Evolutionary conservation across 2,797 vertebrate species (phyloP), one percentile per base, ranked within the genome.

Genomic region (Gallinago nigripennis): DNA sequence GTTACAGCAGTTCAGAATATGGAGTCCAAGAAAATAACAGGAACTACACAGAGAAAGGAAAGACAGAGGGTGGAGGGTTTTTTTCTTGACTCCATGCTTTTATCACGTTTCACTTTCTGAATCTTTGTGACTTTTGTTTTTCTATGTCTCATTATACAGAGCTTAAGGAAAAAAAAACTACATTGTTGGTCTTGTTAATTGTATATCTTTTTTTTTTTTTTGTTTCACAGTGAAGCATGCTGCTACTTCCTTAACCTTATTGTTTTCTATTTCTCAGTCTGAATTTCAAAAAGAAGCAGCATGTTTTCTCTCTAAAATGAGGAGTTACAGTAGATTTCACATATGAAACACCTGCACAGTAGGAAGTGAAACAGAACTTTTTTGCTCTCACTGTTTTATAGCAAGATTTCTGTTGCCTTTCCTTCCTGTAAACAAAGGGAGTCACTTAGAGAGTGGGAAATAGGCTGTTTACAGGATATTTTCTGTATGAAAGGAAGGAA

Each of bases 401-500:
- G 86, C 64, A 84, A 94, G 78, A 56, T 85, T 97, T 68, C 95
- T 96, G 81, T 91, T 97, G 95, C 94, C 89, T 95, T 98, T 98
- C 96, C 97, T 96, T 97, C 60, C 96, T 93, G 92, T 96, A 98
- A 97, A 98, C 95, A 96, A 96, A 97, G 95, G 92, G 73, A 90
- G 68, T 77, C 41, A 16, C 88, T 95, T 92, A 58, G 68, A 86
- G 88, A 96, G 71, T 65, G 50, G 93, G 96, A 97, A 97, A 89
- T 88, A 95, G 43, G 63, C 93, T 87, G 90, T 96, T 98, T 97
- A 94, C 96, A 97, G 97, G 94, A 97, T 98, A 96, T 97, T 98
- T 97, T 97, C 95, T 97, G 87, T 93, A 97, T 97, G 73, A 92
- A 96, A 98, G 98, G 98, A 99, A 99, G 98, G 98, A 98, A 98